These are phyloP conservation scores for Ditylenchus weischeri DNA, from an alignment of 2,888 invertebrate genomes.

Conservation along the genomic window DNA sequence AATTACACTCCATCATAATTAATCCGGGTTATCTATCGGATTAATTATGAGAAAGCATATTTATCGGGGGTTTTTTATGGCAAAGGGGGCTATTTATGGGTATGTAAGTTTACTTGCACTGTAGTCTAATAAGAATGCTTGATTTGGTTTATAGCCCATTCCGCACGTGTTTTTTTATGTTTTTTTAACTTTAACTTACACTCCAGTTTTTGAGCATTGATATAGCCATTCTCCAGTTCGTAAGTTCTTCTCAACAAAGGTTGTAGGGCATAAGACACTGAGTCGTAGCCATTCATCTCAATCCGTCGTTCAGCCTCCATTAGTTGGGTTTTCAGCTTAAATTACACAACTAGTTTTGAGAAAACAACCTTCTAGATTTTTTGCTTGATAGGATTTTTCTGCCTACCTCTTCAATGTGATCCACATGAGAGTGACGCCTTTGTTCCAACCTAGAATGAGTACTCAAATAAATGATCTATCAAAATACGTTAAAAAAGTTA, in stretches of 20 bases:
- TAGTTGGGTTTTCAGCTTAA: constrained; percentile 42
- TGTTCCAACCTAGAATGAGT: background rate
- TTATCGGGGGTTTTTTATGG: too few species aligned
- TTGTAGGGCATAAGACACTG: constrained; percentile 68
- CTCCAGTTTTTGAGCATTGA: constrained; percentile 48
- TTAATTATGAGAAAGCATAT: too few species aligned
- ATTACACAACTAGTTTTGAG: background rate
- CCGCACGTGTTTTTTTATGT: too few species aligned
- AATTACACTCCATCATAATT: too few species aligned
- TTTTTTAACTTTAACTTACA: constrained; percentile 61
- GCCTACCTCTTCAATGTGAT: constrained; percentile 12
- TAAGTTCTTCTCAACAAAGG: constrained; percentile 93
- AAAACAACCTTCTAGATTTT: too few species aligned
- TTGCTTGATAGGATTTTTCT: too few species aligned
- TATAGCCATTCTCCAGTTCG: constrained; percentile 76
- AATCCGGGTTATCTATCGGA: too few species aligned
- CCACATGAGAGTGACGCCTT: background rate
- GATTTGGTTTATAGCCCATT: too few species aligned
- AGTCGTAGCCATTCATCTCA: constrained; percentile 54
- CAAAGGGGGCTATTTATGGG: too few species aligned
- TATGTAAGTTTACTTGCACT: too few species aligned
- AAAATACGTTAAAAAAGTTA: constrained; percentile 8
- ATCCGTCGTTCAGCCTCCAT: constrained; percentile 50
- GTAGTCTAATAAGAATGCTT: too few species aligned
- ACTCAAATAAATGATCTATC: background rate